Evolutionary conservation across 2,113 vertebrate species (phyloP).

Genomic region (Ammospiza caudacuta): DNA sequence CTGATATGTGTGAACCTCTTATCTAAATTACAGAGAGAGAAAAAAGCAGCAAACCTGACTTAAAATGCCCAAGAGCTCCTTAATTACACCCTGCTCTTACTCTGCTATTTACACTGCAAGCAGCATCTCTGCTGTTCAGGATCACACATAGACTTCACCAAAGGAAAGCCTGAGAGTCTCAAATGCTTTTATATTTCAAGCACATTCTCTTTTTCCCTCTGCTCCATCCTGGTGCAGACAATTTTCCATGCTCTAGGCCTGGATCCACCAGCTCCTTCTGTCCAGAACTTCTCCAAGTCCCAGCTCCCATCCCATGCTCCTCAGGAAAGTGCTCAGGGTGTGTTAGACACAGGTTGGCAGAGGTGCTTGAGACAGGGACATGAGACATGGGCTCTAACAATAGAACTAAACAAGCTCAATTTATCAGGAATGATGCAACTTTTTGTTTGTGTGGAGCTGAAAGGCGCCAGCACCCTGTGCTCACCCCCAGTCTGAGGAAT

Average conservation of each 20-base stretch:
- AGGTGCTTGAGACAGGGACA: background rate
- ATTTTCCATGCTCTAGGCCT: background rate
- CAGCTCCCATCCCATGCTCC: background rate
- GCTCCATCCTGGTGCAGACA: background rate
- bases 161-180: background rate
- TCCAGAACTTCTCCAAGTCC: background rate
- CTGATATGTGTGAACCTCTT: background rate
- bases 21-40: background rate
- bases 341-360: background rate
- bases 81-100: background rate
- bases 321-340: background rate
- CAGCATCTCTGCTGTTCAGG: background rate
- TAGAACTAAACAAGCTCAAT: background rate
- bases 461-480: background rate
- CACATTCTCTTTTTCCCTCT: background rate
- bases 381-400: background rate
- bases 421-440: background rate
- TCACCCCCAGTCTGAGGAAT: background rate
- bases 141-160: accelerated
- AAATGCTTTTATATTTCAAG: background rate
- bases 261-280: background rate
- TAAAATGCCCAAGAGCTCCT: background rate
- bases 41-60: background rate
- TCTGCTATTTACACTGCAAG: background rate
- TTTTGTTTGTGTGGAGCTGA: background rate